Evolutionary conservation across 2,797 vertebrate genomes (phyloP).

Genomic region (Silurus aristotelis): DNA sequence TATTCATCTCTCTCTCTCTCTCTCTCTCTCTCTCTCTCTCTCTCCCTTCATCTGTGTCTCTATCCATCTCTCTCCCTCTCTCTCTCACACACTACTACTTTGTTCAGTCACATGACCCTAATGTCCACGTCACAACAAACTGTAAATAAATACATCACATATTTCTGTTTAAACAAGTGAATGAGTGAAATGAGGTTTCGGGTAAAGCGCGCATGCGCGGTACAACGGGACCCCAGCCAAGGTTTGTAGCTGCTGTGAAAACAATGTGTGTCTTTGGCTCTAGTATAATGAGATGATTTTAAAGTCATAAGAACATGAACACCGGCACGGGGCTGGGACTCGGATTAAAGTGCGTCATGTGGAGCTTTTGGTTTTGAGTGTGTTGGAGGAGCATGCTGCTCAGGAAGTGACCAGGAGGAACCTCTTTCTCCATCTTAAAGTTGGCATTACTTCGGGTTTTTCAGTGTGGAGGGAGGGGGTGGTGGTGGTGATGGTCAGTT

Average conservation of each 20-base stretch:
- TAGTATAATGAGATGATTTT: conserved; percentile 22
- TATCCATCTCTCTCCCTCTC: not conserved
- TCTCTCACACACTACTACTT: not conserved
- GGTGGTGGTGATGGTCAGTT: not conserved
- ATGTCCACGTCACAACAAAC: not conserved
- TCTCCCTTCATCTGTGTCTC: not conserved
- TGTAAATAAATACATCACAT: no score
- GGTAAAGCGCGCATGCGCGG: conserved; percentile 20
- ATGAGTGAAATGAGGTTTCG: not conserved
- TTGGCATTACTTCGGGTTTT: conserved; percentile 21
- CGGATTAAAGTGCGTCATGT: not conserved
- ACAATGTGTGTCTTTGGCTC: conserved; percentile 15
- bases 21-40: not conserved
- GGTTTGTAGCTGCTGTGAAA: conserved; percentile 19
- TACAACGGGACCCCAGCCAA: not conserved
- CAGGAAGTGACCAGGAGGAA: conserved; percentile 3
- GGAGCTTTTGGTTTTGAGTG: not conserved
- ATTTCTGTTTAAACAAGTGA: not conserved
- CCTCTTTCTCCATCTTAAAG: conserved; percentile 10
- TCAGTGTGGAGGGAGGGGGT: not conserved
- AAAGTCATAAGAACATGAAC: conserved; percentile 7
- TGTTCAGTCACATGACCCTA: not conserved
- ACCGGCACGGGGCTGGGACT: not conserved
- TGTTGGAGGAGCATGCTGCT: not conserved
- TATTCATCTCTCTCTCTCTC: not conserved